Evolutionary conservation across 2,113 vertebrate genomes (phyloP).

Genomic region (Ceyx margarethae): DNA sequence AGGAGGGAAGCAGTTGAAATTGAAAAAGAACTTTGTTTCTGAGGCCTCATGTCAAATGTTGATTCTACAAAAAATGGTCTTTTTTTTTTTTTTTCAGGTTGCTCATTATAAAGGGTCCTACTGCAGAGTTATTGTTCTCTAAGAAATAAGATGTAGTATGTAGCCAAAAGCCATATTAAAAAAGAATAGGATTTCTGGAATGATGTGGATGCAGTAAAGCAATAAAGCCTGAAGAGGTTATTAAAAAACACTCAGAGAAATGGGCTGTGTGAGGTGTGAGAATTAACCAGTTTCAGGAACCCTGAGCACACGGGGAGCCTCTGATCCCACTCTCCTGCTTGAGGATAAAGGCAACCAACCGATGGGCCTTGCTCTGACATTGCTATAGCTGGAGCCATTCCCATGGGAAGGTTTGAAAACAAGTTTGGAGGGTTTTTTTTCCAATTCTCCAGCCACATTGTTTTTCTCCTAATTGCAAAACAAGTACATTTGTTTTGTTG

Average conservation of each 20-base stretch:
- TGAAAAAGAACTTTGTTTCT: neutral
- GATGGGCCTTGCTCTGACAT: neutral
- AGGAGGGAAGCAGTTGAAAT: neutral
- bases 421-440: neutral
- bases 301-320: neutral
- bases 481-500: neutral
- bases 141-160: neutral
- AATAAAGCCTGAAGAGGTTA: neutral
- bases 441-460: neutral
- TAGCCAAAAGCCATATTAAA: neutral
- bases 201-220: neutral
- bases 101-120: neutral
- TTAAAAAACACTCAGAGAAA: conserved; percentile 4
- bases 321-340: neutral
- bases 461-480: neutral
- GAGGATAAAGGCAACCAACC: neutral
- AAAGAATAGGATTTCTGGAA: neutral
- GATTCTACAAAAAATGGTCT: neutral
- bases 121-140: neutral
- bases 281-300: neutral
- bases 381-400: neutral
- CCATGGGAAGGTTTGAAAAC: neutral
- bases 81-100: neutral
- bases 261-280: neutral
- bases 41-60: neutral